These are phyloP conservation scores for Hypotaenidia philippensis DNA, from an alignment of 2,797 vertebrate species.

Conservation along the genomic window DNA sequence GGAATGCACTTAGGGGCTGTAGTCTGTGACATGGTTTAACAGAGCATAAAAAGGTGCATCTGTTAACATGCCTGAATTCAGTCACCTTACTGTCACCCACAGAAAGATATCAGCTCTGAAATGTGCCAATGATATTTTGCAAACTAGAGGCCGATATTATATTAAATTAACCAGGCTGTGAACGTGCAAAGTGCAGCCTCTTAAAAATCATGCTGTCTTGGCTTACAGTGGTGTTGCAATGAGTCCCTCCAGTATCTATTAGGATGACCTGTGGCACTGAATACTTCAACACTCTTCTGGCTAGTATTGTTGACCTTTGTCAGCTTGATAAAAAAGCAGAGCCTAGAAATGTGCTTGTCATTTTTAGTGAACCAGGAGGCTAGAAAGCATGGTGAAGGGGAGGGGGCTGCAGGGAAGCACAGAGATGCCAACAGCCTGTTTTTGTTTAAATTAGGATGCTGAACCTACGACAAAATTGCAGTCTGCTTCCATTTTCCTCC, in stretches of 20 bases:
- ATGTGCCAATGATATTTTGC: constrained; percentile 69
- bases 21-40: constrained; percentile 77
- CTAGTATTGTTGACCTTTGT: constrained; percentile 91
- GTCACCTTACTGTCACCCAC: constrained; percentile 77
- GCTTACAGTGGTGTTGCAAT: constrained; percentile 71
- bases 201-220: constrained; percentile 66
- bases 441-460: constrained; percentile 62
- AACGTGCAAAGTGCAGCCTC: constrained; percentile 67
- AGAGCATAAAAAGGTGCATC: constrained; percentile 80
- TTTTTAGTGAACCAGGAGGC: constrained; percentile 65
- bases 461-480: constrained; percentile 57
- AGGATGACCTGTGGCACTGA: constrained; percentile 83
- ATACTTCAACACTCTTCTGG: constrained; percentile 78
- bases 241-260: constrained; percentile 79
- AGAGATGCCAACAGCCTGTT: constrained; percentile 38
- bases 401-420: constrained; percentile 34
- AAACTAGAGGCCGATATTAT: constrained; percentile 70
- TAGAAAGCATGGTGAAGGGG: constrained; percentile 18
- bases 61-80: constrained; percentile 77
- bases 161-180: constrained; percentile 76
- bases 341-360: constrained; percentile 61
- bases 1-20: constrained; percentile 76
- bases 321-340: constrained; percentile 84
- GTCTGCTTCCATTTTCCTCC: constrained; percentile 49
- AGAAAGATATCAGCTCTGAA: constrained; percentile 69